Base-by-base conservation (phyloP, 2,888 invertebrate species). In the Rhagophthalmus giganteus region DNA sequence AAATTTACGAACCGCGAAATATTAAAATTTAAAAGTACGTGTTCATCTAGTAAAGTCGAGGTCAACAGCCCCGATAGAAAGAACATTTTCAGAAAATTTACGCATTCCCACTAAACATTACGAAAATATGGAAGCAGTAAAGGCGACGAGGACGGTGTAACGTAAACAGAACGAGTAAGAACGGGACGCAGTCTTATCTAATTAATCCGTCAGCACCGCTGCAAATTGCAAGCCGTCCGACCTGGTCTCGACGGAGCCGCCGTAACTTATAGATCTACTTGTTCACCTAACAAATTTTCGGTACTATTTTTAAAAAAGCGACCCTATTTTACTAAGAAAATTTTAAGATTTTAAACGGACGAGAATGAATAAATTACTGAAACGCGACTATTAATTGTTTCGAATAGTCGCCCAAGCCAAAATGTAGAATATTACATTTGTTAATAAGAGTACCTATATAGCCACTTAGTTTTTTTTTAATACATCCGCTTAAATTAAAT, bases 211-310 rank as follows among this genome's bases (percentile, higher is more conserved):
- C 42, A 53, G 20, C 48, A 9, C 20, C 14, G 39, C 42, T 30
- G 27, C 39, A 54, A 44, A 49, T 54, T 54, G 39, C 39, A 27
- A 37, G 30, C 20, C 35, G 48, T 39, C 34, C 47, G 37, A 42
- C 33, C 35, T 34, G 37, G 37, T 42, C 42, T 49, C 42, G 46
- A 42, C 53, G 47, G 52, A 46, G 37, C 40, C 41, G 31, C 10
- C 26, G 30, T 52, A 40, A 41, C 30, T 39, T 34, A 40, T 34
- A 27, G 28, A 28, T 34, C 14, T 39, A 48, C 46, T 30, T 27
- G 44, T 33, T 42, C 33, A 24, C 6, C 12, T 40, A 10, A 10
- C 11, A 25, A n/a, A 14, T 11, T 33, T 24, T 6, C n/a, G 24
- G 30, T 31, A 38, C 15, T 31, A 38, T 25, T 31, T 46, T 37